phyloP scores from a whole-genome alignment of 2,888 invertebrate species.

The Aleiodes leptofemur region DNA sequence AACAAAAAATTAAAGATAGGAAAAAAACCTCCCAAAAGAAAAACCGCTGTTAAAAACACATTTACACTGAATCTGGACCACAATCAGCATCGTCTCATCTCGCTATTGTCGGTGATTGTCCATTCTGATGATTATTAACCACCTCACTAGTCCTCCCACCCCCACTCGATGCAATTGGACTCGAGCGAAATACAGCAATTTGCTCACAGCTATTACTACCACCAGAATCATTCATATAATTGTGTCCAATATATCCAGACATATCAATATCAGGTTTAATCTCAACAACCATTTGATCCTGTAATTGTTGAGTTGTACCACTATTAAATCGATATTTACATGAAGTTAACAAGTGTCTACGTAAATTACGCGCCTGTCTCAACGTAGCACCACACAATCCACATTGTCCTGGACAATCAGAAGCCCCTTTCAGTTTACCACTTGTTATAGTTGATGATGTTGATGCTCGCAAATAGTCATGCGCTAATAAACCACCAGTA shows the following conservation, averaged over 20 bases:
- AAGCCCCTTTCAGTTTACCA: conserved; percentile 77
- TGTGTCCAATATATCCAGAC: conserved; percentile 58
- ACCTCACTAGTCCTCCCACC: conserved; percentile 54
- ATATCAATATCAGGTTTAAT: conserved; percentile 70
- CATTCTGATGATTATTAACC: conserved; percentile 67
- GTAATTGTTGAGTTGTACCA: conserved; percentile 58
- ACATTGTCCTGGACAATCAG: conserved; percentile 80
- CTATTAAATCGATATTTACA: conserved; percentile 73
- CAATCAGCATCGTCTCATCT: conserved; percentile 62
- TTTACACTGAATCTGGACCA: conserved; percentile 33
- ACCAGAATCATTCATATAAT: conserved; percentile 64
- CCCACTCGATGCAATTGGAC: conserved; percentile 65
- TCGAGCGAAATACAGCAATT: conserved; percentile 70
- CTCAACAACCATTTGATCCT: conserved; percentile 64
- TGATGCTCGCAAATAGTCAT: conserved; percentile 40
- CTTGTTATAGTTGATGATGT: conserved; percentile 41
- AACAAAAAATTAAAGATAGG: too few species aligned
- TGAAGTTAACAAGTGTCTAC: conserved; percentile 77
- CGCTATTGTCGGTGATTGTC: conserved; percentile 69
- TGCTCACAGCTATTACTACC: conserved; percentile 68
- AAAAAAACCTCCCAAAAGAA: not conserved
- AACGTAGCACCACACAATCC: conserved; percentile 79
- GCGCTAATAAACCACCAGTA: conserved; percentile 58
- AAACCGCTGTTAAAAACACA: not conserved
- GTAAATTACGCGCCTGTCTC: conserved; percentile 79